phyloP scores from a whole-genome alignment of 2,888 invertebrate species.

The Sceliomorpha sp. region DNA sequence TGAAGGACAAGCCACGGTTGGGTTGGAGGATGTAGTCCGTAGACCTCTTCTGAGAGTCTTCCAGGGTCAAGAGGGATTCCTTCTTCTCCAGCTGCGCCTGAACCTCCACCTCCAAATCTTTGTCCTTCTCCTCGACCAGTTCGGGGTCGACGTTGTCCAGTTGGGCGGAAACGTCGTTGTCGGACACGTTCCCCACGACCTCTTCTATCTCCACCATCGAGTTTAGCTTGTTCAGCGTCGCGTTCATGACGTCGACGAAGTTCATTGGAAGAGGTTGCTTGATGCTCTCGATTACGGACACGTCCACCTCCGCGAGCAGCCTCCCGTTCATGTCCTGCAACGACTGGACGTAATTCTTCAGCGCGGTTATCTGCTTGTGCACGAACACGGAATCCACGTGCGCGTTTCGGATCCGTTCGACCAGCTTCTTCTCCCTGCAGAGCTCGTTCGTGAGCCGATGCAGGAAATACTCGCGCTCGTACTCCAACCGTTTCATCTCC shows the following conservation, averaged over 20 bases:
- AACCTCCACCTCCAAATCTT: no score
- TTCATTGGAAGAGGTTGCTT: constrained; percentile 11
- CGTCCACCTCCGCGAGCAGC: constrained; percentile 58
- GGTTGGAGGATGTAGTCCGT: no score
- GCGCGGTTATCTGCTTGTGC: constrained; percentile 70
- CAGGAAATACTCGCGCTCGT: constrained; percentile 68
- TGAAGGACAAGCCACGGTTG: no score
- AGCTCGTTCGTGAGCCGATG: constrained; percentile 68
- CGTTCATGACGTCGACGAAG: constrained; percentile 57
- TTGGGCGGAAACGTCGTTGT: no score
- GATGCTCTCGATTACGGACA: constrained; percentile 62
- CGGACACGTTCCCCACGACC: constrained; percentile 17
- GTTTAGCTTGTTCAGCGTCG: constrained; percentile 57
- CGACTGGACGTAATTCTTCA: constrained; percentile 71
- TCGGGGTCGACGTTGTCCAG: no score
- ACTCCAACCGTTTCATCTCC: constrained; percentile 66
- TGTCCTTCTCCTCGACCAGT: constrained; percentile 20
- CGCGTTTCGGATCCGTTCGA: constrained; percentile 60
- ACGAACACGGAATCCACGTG: constrained; percentile 67
- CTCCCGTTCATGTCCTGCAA: constrained; percentile 69
- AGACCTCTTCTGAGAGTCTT: no score
- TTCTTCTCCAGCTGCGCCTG: no score
- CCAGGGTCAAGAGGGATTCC: no score
- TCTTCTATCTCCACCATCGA: constrained; percentile 54
- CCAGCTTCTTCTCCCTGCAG: constrained; percentile 61